phyloP scores from a whole-genome alignment of 2,113 vertebrate species.

The Phaethornis superciliosus region DNA sequence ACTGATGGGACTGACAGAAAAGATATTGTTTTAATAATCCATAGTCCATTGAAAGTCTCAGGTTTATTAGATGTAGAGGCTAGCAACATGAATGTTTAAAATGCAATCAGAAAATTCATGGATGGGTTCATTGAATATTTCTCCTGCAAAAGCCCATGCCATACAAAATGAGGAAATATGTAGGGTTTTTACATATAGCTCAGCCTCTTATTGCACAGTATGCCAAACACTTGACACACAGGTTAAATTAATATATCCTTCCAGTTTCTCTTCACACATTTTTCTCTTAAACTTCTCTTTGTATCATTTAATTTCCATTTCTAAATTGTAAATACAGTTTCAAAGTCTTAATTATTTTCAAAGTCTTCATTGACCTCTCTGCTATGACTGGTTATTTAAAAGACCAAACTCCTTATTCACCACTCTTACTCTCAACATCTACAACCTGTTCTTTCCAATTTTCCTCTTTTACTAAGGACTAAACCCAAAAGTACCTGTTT shows the following conservation, averaged over 20 bases:
- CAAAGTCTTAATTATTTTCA: neutral
- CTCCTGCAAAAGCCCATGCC: neutral
- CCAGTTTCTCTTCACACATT: neutral
- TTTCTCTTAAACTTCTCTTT: neutral
- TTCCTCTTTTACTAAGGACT: neutral
- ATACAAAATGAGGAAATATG: neutral
- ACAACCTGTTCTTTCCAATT: neutral
- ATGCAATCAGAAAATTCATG: conserved; percentile 50
- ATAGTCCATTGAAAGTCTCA: conserved; percentile 55
- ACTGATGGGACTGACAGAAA: conserved; percentile 5
- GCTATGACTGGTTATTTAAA: neutral
- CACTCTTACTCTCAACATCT: neutral
- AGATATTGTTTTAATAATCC: conserved; percentile 36
- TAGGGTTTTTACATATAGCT: neutral
- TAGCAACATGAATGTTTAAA: conserved; percentile 62
- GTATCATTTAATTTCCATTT: neutral
- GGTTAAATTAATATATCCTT: neutral
- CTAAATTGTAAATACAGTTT: neutral
- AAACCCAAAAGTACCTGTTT: neutral
- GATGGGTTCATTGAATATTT: conserved; percentile 10
- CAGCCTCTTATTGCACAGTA: neutral
- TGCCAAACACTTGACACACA: neutral
- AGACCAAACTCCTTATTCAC: neutral
- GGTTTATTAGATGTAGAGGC: conserved; percentile 44
- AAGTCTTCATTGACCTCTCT: neutral